Evolutionary conservation across 2,797 vertebrate species (phyloP), one percentile per base, ranked within the genome.

Genomic region (Chaetodon trifasciatus): DNA sequence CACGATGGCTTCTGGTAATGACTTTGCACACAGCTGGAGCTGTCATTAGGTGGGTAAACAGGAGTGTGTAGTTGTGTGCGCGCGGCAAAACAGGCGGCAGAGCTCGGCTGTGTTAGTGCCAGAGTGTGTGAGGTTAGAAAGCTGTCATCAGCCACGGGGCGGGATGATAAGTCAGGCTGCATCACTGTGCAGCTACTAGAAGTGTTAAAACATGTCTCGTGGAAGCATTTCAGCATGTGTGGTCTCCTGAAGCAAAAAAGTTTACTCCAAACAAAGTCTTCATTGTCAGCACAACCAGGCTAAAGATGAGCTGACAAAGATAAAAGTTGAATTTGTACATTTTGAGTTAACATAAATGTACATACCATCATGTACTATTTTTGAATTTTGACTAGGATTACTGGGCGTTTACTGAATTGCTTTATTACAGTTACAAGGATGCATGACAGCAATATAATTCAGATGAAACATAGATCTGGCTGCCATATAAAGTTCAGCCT

Each of bases 11-110:
- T 63, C 69, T 82, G 76, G 78, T 85, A 83, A 90, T 79, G 88
- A 91, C 79, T 85, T 6, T 55, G 39, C 75, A 63, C 85, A 81
- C 85, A 79, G 90, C 81, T 81, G 83, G 86, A 79, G 70, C 42
- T 67, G 81, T 84, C 83, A 77, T 86, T 82, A 76, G 39, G 24
- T 15, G 67, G 42, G 68, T 76, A 81, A 87, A 87, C 78, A 87
- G 21, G 10, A 58, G 37, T 64, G 73, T 46, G 53, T 57, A 15
- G n/a, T 3, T n/a, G 50, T 42, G 50, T 6, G 50, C 3, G 6
- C 42, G 32, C 57, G 63, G 16, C 24, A 5, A 56, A 68, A 42
- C 21, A 70, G 44, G 55, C 24, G 21, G 69, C 44, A 53, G 23
- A 17, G 24, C 47, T 21, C 1, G 24, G 6, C 19, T 63, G 57